phyloP scores from a whole-genome alignment of 2,888 invertebrate species.

The Limnephilus marmoratus region DNA sequence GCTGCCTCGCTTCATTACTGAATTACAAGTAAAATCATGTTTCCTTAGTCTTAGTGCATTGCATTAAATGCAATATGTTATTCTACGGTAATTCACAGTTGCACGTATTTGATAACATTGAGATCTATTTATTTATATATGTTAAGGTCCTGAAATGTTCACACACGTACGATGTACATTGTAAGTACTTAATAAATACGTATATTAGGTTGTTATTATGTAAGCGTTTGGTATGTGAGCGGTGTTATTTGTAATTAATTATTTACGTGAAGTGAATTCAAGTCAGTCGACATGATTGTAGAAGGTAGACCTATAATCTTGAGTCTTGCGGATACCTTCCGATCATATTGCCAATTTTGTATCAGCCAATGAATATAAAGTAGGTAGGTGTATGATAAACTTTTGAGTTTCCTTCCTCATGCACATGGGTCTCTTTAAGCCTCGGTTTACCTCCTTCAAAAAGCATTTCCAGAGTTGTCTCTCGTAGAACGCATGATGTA shows the following conservation, averaged over 20 bases:
- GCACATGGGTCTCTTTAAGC: no score
- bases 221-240: neutral
- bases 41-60: neutral
- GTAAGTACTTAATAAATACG: neutral
- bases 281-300: neutral
- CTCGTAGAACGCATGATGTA: no score
- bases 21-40: neutral
- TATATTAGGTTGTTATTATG: neutral
- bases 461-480: no score
- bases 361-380: neutral
- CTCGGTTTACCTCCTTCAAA: no score
- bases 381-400: neutral
- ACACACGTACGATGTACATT: neutral
- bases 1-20: neutral
- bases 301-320: neutral
- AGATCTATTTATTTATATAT: constrained; percentile 23
- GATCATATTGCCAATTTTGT: neutral
- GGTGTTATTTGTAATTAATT: neutral
- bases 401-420: no score
- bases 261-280: neutral
- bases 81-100: neutral
- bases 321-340: neutral
- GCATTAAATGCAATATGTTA: neutral
- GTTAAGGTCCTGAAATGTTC: constrained; percentile 27
- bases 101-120: constrained; percentile 29